Percentiles rank a stretch among this genome's conserved stretches.
phyloP scores from a whole-genome alignment of 1,140 invertebrate genomes.

The Drosophila sp. region DNA sequence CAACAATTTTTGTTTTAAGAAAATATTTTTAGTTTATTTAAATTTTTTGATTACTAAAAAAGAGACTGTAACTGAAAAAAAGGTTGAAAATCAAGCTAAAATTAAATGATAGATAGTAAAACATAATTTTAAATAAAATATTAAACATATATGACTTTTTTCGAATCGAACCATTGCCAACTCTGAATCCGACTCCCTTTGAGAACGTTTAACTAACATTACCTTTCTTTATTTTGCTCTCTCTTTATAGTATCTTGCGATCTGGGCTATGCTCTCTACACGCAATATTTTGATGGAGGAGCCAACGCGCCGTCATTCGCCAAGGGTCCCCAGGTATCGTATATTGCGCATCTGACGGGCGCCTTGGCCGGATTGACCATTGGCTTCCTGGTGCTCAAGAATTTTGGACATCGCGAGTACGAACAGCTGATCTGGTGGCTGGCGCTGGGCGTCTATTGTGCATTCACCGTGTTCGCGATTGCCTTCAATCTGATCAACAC shows the following conservation, averaged over 20 bases:
- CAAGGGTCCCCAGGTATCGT: constrained; percentile 92
- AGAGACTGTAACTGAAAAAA: no score
- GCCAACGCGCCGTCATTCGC: constrained; percentile 85
- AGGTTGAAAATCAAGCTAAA: no score
- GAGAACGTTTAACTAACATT: constrained; percentile 25
- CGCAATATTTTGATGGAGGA: constrained; percentile 91
- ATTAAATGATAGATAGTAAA: no score
- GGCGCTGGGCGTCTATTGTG: constrained; percentile 95
- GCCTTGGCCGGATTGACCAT: constrained; percentile 95
- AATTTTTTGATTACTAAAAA: no score
- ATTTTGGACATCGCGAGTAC: constrained; percentile 97
- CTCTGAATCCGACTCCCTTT: no score
- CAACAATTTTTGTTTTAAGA: no score
- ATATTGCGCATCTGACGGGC: constrained; percentile 97
- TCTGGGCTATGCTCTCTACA: constrained; percentile 96
- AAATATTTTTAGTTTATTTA: no score
- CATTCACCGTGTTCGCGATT: constrained; percentile 96
- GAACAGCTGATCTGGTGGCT: constrained; percentile 98
- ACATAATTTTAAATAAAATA: no score
- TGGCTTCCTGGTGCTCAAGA: constrained; percentile 96
- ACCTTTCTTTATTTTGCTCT: background rate
- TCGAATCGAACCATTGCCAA: no score
- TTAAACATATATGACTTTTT: no score
- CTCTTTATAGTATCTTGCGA: constrained; percentile 94
- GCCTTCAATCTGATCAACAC: constrained; percentile 95